Evolutionary conservation across 2,797 vertebrate species (phyloP).

Genomic region (Phrynocephalus guinanensis): DNA sequence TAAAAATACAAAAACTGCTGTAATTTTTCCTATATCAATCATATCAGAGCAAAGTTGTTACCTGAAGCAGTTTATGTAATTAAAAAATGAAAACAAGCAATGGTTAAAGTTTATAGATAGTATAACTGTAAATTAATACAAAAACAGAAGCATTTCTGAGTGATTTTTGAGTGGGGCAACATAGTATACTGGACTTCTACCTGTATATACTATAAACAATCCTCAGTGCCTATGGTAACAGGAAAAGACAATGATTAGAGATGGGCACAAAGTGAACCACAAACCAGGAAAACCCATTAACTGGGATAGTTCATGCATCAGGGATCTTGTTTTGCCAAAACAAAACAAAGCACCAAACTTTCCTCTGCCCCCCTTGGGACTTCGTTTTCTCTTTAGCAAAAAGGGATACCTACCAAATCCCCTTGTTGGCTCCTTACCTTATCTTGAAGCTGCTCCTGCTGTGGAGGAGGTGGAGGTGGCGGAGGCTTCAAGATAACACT

Average conservation of each 20-base stretch:
- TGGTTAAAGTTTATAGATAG: not conserved
- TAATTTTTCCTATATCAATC: not conserved
- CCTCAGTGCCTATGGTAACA: not conserved
- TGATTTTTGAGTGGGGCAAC: not conserved
- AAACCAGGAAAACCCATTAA: no score
- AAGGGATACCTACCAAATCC: no score
- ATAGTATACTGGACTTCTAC: not conserved
- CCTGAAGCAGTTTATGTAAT: not conserved
- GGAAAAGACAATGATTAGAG: not conserved
- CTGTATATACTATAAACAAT: not conserved
- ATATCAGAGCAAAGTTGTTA: not conserved
- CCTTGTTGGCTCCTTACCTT: no score
- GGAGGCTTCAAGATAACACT: no score
- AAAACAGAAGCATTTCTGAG: not conserved
- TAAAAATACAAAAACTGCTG: not conserved
- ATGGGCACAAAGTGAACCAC: no score
- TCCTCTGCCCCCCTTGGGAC: no score
- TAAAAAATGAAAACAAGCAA: constrained; percentile 26
- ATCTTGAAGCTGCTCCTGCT: no score
- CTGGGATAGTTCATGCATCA: no score
- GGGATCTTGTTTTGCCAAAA: no score
- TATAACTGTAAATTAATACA: not conserved
- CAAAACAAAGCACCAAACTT: no score
- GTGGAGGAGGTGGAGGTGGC: no score
- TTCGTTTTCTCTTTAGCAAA: no score